Percentiles rank a stretch among this genome's conserved stretches.
phyloP scores from a whole-genome alignment of 2,113 vertebrate genomes.

The Lanius ludovicianus region DNA sequence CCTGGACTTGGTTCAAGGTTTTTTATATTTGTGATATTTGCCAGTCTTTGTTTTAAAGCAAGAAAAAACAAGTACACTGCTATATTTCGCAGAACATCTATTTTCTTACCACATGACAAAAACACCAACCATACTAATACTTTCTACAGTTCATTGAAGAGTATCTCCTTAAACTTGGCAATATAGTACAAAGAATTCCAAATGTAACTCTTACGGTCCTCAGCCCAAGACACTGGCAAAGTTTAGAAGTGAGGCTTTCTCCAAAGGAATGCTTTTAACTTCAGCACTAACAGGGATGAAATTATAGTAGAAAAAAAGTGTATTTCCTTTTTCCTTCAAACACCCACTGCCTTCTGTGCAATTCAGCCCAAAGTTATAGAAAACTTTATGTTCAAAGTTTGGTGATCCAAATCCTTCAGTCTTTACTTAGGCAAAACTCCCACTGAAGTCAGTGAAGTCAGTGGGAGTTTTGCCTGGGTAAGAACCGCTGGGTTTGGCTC shows the following conservation, averaged over 20 bases:
- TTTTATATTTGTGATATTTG: not conserved
- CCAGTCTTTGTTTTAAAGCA: not conserved
- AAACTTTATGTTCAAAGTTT: constrained; percentile 14
- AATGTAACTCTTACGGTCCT: not conserved
- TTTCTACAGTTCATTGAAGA: constrained; percentile 11
- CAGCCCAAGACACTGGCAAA: constrained; percentile 31
- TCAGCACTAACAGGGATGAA: constrained; percentile 35
- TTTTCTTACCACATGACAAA: not conserved
- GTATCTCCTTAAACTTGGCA: constrained; percentile 26
- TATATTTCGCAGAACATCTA: constrained; percentile 6
- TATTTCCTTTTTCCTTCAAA: constrained; percentile 45
- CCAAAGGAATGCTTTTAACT: constrained; percentile 61
- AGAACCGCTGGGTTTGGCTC: constrained; percentile 6
- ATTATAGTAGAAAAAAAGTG: constrained; percentile 17
- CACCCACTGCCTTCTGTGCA: not conserved
- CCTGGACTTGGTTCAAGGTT: not conserved
- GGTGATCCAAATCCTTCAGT: constrained; percentile 49
- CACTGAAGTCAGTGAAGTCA: constrained; percentile 19
- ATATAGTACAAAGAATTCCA: constrained; percentile 33
- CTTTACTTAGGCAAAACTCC: constrained; percentile 54
- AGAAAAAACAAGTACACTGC: not conserved
- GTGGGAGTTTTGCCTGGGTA: constrained; percentile 20
- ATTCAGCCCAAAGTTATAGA: constrained; percentile 25
- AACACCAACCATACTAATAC: not conserved
- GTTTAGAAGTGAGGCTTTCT: constrained; percentile 21